Evolutionary conservation across 1,140 invertebrate genomes (phyloP).

Genomic region (Myzus persicae): DNA sequence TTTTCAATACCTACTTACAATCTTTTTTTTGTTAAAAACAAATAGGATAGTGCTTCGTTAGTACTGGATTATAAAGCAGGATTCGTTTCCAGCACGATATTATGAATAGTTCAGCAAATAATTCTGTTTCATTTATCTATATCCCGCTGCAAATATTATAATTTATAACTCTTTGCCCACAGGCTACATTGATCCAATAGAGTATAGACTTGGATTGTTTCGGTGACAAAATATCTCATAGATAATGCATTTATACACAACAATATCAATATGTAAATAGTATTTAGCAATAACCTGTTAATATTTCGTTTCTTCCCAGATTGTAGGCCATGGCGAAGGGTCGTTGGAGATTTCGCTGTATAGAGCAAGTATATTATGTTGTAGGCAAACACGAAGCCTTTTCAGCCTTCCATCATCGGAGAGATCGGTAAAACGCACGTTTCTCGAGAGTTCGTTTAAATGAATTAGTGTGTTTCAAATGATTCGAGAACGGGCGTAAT

Average conservation of each 20-base stretch:
- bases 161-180: not conserved
- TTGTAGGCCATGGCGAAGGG: not conserved
- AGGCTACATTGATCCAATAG: not conserved
- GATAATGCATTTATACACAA: not conserved
- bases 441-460: not conserved
- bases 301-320: not conserved
- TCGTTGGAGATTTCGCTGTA: not conserved
- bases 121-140: too few species aligned
- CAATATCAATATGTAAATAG: not conserved
- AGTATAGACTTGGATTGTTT: not conserved
- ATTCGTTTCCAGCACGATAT: too few species aligned
- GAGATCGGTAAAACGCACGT: not conserved
- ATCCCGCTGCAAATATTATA: too few species aligned
- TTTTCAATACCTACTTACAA: not conserved
- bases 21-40: not conserved
- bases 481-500: not conserved
- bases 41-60: not conserved
- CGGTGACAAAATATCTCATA: not conserved
- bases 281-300: conserved; percentile 32
- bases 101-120: too few species aligned
- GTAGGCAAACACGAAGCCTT: not conserved
- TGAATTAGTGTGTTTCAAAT: not conserved
- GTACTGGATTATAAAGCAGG: not conserved
- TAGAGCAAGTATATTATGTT: not conserved
- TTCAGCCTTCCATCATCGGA: not conserved